Evolutionary conservation across 2,888 invertebrate genomes (phyloP), one percentile per base, ranked within the genome.

Genomic region (Urechis unicinctus): DNA sequence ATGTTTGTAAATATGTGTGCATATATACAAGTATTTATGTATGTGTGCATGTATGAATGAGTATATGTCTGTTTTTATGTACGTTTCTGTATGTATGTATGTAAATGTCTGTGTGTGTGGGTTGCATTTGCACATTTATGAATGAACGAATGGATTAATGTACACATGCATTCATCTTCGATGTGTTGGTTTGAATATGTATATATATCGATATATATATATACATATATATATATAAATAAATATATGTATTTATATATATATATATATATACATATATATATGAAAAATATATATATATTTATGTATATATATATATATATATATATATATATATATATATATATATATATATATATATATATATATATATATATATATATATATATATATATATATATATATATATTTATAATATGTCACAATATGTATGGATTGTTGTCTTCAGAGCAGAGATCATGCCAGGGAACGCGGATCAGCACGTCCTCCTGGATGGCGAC

Each of bases 1-100:
- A n/a, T n/a, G n/a, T n/a, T n/a, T n/a, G 52, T 46, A 52, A 50
- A 24, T 49, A 52, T 52, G 52, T 52, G 26, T 52, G 47, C 50
- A 52, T 52, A 21, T 52, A 51, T 52, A 31, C 25, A 52, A 50
- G 47, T 52, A 22, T 52, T 28, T 52, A 52, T 52, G 47, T 47
- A 52, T 52, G 49, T 52, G 31, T 52, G 52, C 50, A 49, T 52
- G 52, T 52, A 49, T 52, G 50, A 24, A 26, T 26, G 29, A 5
- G 31, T 52, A 26, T 52, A 28, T 52, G 47, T 52, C 21, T 52
- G 47, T 52, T 21, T 51, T 22, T 30, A 6, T 50, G 13, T 52
- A 28, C 26, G 31, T 52, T 47, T 21, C 9, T 52, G 52, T 50
- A 42, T 52, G 41, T 54, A 41, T 53, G 54, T 50, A 52, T 52